phyloP scores from a whole-genome alignment of 2,113 vertebrate genomes.

The Mobula hypostoma region DNA sequence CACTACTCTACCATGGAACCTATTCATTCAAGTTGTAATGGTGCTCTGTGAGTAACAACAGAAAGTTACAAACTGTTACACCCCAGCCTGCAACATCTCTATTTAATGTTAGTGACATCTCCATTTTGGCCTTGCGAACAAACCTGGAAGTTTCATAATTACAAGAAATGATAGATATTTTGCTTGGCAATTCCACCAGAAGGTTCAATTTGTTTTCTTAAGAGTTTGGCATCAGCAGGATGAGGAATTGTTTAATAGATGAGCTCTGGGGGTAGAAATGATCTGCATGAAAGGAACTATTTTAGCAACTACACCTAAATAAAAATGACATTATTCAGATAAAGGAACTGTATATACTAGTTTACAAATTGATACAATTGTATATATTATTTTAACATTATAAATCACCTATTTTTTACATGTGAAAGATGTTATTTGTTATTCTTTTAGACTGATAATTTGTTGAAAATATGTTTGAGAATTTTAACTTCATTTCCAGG shows the following conservation, averaged over 20 bases:
- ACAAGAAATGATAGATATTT: conserved; percentile 75
- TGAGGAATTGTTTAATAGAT: conserved; percentile 73
- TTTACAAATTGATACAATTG: conserved; percentile 32
- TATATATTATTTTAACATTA: conserved; percentile 47
- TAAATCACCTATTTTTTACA: conserved; percentile 40
- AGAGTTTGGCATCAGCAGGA: conserved; percentile 63
- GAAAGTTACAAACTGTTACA: conserved; percentile 46
- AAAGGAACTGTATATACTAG: conserved; percentile 52
- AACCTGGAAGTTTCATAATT: conserved; percentile 77
- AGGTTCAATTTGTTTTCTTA: conserved; percentile 74
- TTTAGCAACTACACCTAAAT: conserved; percentile 60
- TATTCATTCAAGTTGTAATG: background rate
- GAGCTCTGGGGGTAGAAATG: conserved; percentile 61
- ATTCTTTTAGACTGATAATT: conserved; percentile 17
- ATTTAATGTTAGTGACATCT: conserved; percentile 68
- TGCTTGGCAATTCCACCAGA: conserved; percentile 63
- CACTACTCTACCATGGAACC: too few species aligned
- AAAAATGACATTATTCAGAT: conserved; percentile 55
- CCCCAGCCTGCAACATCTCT: conserved; percentile 69
- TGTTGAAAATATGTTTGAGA: background rate
- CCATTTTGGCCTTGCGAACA: conserved; percentile 62
- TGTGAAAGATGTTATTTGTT: background rate
- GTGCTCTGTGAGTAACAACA: background rate
- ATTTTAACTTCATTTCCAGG: background rate
- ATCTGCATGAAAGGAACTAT: conserved; percentile 56